Base-by-base conservation (phyloP, 2,888 invertebrate genomes). In the Drosophila borborema region DNA sequence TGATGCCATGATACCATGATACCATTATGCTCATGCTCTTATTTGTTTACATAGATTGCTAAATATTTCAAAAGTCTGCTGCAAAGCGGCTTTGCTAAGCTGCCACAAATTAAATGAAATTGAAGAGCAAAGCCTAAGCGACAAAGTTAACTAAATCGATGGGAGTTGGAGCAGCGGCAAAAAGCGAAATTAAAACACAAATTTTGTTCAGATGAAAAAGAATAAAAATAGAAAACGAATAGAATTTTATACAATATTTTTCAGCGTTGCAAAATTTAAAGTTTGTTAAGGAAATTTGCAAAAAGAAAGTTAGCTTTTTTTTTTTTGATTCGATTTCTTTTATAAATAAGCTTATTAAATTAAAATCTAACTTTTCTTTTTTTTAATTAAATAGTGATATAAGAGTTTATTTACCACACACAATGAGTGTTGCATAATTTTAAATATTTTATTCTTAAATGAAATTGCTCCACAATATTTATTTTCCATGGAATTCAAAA, bases 1-100 rank as follows among this genome's bases (percentile, higher is more conserved):
- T 16, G 40, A 16, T 64, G 66, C 23, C 23, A 23, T 23, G 23
- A 23, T 23, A 4, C 23, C 23, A 23, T 23, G 23, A 23, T 1
- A 20, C 69, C 55, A 28, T 3, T 23, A 14, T 43, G 45, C 18
- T 61, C 40, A 14, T 45, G 45, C 63, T 48, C 28, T 38, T 71
- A 77, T 81, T 72, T 80, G 54, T 72, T 61, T 41, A 38, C 36
- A 61, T 38, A 64, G 61, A 75, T 76, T 80, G 81, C 80, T 77
- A 53, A 76, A 71, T 76, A 80, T 77, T 64, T 66, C n/a, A 64
- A 51, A 14, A 43, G 56, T 72, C 45, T 43, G 41, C n/a, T 67
- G 48, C 41, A 45, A 61, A 54, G 64, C 36, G 31, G 60, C 60
- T 69, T 43, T 18, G 38, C 48, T 54, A 31, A 65, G 71, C 55